Evolutionary conservation across 2,113 vertebrate species (phyloP).

Genomic region (Zosterops japonicus): DNA sequence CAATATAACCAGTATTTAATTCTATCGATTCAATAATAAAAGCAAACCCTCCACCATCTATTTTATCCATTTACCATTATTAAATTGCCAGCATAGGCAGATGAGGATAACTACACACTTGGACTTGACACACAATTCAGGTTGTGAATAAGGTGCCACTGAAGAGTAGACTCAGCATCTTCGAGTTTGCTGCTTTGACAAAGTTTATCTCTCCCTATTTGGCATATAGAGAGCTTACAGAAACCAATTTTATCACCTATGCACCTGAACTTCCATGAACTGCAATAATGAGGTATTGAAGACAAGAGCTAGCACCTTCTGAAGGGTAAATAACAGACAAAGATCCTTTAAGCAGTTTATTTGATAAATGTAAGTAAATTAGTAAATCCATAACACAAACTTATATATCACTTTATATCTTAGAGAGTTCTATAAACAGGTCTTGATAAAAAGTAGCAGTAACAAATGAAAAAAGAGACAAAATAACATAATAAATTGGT

Average conservation of each 20-base stretch:
- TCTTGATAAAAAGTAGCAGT: background rate
- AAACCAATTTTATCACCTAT: background rate
- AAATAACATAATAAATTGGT: background rate
- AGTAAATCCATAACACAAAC: background rate
- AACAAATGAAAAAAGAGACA: background rate
- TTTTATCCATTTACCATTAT: background rate
- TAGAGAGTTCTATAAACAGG: background rate
- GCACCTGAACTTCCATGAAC: background rate
- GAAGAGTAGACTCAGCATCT: background rate
- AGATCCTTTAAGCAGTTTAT: background rate
- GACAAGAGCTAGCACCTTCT: background rate
- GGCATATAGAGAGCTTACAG: background rate
- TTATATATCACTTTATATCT: background rate
- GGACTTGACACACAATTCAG: background rate
- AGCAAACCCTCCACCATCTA: background rate
- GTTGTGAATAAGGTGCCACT: background rate
- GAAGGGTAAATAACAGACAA: background rate
- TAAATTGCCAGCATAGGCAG: background rate
- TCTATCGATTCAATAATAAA: background rate
- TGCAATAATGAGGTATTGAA: background rate
- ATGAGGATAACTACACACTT: background rate
- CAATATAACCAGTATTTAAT: background rate
- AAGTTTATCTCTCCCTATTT: background rate
- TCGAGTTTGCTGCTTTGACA: background rate
- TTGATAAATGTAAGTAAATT: background rate